Evolutionary conservation across 2,888 invertebrate genomes (phyloP).

Genomic region (Allygus modestus): DNA sequence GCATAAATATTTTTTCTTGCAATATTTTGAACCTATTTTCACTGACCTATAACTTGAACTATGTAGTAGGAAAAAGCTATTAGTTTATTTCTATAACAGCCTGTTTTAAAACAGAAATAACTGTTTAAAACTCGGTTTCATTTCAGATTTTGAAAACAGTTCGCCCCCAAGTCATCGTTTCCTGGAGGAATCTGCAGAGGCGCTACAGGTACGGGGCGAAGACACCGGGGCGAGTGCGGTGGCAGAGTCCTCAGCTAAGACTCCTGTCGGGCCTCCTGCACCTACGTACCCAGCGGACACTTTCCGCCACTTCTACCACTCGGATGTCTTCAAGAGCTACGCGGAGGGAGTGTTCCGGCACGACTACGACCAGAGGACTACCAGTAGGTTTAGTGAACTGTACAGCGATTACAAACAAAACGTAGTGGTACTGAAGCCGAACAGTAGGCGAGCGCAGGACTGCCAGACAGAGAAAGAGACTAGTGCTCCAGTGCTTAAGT

Average conservation of each 20-base stretch:
- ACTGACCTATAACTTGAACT: too few species aligned
- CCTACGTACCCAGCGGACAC: not conserved
- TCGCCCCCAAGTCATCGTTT: conserved; percentile 25
- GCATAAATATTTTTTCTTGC: too few species aligned
- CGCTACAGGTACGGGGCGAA: not conserved
- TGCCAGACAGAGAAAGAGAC: conserved; percentile 74
- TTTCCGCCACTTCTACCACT: conserved; percentile 56
- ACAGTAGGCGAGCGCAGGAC: conserved; percentile 39
- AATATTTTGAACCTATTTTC: too few species aligned
- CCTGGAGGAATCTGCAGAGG: conserved; percentile 6
- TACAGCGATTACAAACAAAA: conserved; percentile 61
- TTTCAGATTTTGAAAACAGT: conserved; percentile 41
- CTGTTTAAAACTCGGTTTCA: not conserved
- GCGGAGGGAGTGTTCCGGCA: conserved; percentile 42
- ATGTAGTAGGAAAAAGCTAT: too few species aligned
- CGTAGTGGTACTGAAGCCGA: conserved; percentile 59
- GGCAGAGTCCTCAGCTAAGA: not conserved
- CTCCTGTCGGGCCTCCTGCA: not conserved
- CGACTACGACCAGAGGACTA: conserved; percentile 38
- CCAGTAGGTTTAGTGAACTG: conserved; percentile 44
- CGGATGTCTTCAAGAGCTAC: conserved; percentile 55
- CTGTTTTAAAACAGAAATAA: not conserved
- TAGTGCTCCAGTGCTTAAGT: conserved; percentile 85
- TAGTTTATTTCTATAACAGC: too few species aligned
- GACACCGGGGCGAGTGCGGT: not conserved